Percentiles rank a stretch among this genome's conserved stretches.
Evolutionary conservation across 2,888 invertebrate species (phyloP).

Genomic region (Mechanitis mazaeus): DNA sequence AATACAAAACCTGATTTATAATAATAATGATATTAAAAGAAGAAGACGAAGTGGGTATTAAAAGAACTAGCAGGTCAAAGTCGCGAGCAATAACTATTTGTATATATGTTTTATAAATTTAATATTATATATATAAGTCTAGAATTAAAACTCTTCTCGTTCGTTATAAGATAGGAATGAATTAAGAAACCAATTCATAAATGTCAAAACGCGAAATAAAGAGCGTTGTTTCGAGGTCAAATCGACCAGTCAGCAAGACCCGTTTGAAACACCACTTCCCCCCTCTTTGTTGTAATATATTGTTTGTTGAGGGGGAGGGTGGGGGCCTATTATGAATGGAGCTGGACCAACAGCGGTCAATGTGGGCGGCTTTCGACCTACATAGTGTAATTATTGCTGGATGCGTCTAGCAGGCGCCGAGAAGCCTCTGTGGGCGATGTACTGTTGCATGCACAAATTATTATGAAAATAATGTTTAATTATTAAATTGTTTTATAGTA

Average conservation of each 20-base stretch:
- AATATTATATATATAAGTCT: not conserved
- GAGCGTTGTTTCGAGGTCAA: slow-evolving; percentile 5
- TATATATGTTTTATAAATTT: not conserved
- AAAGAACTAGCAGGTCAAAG: too few species aligned
- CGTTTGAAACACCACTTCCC: slow-evolving; percentile 6
- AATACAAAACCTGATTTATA: too few species aligned
- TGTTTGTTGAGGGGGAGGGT: slow-evolving; percentile 21
- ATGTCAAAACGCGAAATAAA: slow-evolving; percentile 3
- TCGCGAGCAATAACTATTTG: too few species aligned
- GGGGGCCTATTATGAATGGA: slow-evolving; percentile 43
- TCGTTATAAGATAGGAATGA: slow-evolving; percentile 1
- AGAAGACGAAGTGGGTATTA: too few species aligned
- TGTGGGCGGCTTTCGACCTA: slow-evolving; percentile 70
- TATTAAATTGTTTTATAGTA: too few species aligned
- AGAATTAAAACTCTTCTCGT: not conserved
- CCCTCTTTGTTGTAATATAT: slow-evolving; percentile 9
- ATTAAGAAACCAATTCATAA: slow-evolving; percentile 6
- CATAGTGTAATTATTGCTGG: slow-evolving; percentile 71
- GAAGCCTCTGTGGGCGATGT: slow-evolving; percentile 57
- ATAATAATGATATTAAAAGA: too few species aligned
- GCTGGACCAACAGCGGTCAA: slow-evolving; percentile 48
- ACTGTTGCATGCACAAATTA: slow-evolving; percentile 5
- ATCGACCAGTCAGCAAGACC: slow-evolving; percentile 25
- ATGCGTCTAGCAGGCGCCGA: slow-evolving; percentile 68
- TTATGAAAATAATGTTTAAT: not conserved